A percentile compares a stretch with the other conserved stretches of the same genome.
phyloP scores from a whole-genome alignment of 2,113 vertebrate genomes.

The Stomatorhinus ivindoensis region DNA sequence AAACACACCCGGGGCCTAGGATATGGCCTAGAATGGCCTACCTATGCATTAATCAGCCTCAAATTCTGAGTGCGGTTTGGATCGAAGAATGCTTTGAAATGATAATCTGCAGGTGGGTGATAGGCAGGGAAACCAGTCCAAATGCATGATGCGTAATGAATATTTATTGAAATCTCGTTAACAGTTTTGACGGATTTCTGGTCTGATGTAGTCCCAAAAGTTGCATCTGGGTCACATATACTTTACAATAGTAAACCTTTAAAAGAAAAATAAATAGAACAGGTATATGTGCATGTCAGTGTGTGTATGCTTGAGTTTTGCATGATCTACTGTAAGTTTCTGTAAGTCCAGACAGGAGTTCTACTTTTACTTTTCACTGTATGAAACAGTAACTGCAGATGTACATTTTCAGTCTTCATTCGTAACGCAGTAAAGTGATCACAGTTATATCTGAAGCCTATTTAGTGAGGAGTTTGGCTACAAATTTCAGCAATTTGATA shows the following conservation, averaged over 20 bases:
- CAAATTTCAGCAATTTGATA: conserved; percentile 30
- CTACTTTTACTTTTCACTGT: conserved; percentile 18
- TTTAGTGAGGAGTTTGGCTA: conserved; percentile 23
- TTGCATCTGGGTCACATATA: conserved; percentile 34
- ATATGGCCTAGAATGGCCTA: not conserved
- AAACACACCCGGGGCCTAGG: not conserved
- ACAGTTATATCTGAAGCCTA: conserved; percentile 34
- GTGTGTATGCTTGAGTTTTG: conserved; percentile 24
- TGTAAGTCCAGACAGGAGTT: conserved; percentile 17
- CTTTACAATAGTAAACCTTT: conserved; percentile 43
- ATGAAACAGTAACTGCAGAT: conserved; percentile 27
- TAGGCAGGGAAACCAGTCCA: not conserved
- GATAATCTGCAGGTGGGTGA: not conserved
- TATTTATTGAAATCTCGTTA: conserved; percentile 43
- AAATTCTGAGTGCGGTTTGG: not conserved
- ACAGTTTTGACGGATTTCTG: conserved; percentile 39
- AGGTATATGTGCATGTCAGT: not conserved
- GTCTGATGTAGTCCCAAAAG: conserved; percentile 33
- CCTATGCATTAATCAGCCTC: not conserved
- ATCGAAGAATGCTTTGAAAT: not conserved
- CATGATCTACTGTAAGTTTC: conserved; percentile 2
- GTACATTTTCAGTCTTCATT: conserved; percentile 23
- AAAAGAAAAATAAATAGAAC: conserved; percentile 31
- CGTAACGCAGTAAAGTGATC: conserved; percentile 31
- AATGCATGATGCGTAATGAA: conserved; percentile 20